These are phyloP conservation scores for Sphenodon punctatus DNA, from an alignment of 2,797 vertebrate species.

Conservation along the genomic window DNA sequence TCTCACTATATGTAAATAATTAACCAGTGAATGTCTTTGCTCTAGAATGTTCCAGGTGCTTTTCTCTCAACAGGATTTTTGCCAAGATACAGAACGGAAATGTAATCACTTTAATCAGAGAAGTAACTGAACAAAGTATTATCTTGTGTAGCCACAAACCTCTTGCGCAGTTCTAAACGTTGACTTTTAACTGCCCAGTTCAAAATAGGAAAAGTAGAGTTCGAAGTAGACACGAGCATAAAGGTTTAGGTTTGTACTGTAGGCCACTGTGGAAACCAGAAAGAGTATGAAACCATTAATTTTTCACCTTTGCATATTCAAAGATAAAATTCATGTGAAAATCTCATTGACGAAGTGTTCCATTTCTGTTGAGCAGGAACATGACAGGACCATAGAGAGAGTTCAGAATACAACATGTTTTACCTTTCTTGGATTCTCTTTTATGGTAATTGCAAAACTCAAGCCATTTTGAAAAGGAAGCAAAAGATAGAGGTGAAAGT, in stretches of 20 bases:
- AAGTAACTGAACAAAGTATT: neutral
- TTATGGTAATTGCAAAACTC: neutral
- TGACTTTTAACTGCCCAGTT: neutral
- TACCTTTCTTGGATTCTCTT: neutral
- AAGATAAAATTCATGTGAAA: neutral
- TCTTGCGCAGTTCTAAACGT: neutral
- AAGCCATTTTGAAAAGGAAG: neutral
- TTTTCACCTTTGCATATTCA: neutral
- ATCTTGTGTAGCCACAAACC: neutral
- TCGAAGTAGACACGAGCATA: neutral
- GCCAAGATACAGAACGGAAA: neutral
- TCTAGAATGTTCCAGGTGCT: neutral
- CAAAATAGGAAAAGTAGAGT: neutral
- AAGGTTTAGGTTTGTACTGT: fast-evolving
- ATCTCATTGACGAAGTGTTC: neutral
- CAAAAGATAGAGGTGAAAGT: too few relatives aligned
- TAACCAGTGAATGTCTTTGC: neutral
- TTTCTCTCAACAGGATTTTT: neutral
- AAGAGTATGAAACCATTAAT: fast-evolving
- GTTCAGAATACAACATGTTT: neutral
- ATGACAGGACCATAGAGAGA: neutral
- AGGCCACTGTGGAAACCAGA: neutral
- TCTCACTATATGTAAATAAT: neutral
- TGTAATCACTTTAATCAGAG: fast-evolving
- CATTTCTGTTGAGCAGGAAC: neutral